Evolutionary conservation across 2,797 vertebrate species (phyloP).

Genomic region (Neoniphon sammara): DNA sequence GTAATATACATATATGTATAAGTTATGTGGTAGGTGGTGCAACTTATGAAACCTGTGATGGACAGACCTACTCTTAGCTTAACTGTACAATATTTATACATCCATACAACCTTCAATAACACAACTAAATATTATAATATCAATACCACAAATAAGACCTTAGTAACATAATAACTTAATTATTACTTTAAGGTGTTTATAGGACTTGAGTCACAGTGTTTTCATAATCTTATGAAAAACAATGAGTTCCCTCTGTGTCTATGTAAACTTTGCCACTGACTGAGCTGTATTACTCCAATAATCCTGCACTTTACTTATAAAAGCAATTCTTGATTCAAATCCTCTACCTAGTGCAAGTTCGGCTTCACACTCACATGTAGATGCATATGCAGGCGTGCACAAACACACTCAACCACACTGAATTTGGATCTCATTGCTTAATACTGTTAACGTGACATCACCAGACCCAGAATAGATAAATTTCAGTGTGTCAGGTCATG

Average conservation of each 20-base stretch:
- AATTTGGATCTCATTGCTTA: not conserved
- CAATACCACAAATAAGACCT: not conserved
- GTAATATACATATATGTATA: not conserved
- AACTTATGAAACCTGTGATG: not conserved
- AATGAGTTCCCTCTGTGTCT: not conserved
- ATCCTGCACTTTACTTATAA: constrained; percentile 11
- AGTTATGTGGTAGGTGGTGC: not conserved
- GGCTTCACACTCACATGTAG: too few relatives aligned
- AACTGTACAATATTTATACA: not conserved
- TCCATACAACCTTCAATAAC: not conserved
- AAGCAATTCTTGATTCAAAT: constrained; percentile 11
- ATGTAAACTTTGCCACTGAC: not conserved
- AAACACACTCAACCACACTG: constrained; percentile 1
- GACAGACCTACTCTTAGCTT: not conserved
- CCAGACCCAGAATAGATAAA: too few relatives aligned
- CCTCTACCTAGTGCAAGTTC: too few relatives aligned
- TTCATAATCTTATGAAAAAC: constrained; percentile 1
- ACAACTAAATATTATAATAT: not conserved
- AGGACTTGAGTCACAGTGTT: not conserved
- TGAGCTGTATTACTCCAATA: not conserved
- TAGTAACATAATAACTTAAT: not conserved
- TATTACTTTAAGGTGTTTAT: constrained; percentile 2
- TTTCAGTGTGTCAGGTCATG: not conserved
- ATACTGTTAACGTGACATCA: not conserved
- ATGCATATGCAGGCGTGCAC: too few relatives aligned